Conservation (phyloP, 2,888 invertebrate genomes). For the Atrina japonica region DNA sequence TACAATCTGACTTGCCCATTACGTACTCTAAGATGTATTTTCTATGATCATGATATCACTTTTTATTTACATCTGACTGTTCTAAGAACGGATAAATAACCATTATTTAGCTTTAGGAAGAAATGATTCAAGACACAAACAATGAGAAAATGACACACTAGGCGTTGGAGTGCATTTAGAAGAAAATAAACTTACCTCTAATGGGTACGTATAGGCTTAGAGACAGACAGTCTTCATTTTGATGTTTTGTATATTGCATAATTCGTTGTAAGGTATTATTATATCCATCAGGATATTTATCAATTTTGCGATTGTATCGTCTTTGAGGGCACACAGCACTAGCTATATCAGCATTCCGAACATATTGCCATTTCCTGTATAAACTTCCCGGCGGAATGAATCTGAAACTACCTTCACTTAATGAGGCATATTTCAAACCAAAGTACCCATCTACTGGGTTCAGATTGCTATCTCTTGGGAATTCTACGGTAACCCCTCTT, state of each 20-base stretch:
- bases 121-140: too few relatives aligned
- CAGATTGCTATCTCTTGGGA: slow-evolving; percentile 45
- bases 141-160: too few relatives aligned
- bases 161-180: too few relatives aligned
- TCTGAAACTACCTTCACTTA: slow-evolving; percentile 3
- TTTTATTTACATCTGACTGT: too few relatives aligned
- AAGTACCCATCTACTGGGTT: slow-evolving; percentile 90
- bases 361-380: slow-evolving; percentile 3
- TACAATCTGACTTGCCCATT: too few relatives aligned
- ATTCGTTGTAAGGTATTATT: neutral
- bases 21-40: too few relatives aligned
- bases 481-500: slow-evolving; percentile 83
- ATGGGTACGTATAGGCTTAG: slow-evolving; percentile 54
- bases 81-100: too few relatives aligned
- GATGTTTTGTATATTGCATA: neutral
- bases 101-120: too few relatives aligned
- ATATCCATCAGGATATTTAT: neutral
- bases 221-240: slow-evolving; percentile 52
- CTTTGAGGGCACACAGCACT: slow-evolving; percentile 2
- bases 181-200: slow-evolving; percentile 44
- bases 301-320: neutral
- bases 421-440: slow-evolving; percentile 93
- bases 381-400: slow-evolving; percentile 18
- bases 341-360: neutral
- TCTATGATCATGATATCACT: too few relatives aligned